Evolutionary conservation across 2,797 vertebrate genomes (phyloP).

Genomic region (Salarias fasciatus): DNA sequence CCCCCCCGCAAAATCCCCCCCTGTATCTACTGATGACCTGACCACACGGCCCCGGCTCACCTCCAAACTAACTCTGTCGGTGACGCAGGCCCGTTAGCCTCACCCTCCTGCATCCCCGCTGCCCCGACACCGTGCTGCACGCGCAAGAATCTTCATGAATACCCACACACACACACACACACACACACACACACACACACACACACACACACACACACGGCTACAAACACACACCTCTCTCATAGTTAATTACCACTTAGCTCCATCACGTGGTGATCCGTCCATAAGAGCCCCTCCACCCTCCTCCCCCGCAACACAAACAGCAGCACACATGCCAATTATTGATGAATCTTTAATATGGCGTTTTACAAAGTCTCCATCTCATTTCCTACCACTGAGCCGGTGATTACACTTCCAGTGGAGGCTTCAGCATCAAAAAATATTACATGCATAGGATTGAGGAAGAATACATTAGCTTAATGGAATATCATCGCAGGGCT

Average conservation of each 20-base stretch:
- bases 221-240: slow-evolving; percentile 55
- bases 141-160: slow-evolving; percentile 27
- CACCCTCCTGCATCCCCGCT: slow-evolving; percentile 31
- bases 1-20: slow-evolving; percentile 10
- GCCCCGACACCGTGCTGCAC: slow-evolving; percentile 32
- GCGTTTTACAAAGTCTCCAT: slow-evolving; percentile 76
- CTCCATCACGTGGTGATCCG: slow-evolving; percentile 76
- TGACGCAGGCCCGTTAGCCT: slow-evolving; percentile 39
- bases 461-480: slow-evolving; percentile 51
- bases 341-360: slow-evolving; percentile 84
- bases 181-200: slow-evolving; percentile 20
- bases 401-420: slow-evolving; percentile 61
- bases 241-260: slow-evolving; percentile 75
- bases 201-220: slow-evolving; percentile 19
- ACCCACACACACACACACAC: slow-evolving; percentile 18
- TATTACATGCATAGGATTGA: slow-evolving; percentile 13
- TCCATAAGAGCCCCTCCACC: slow-evolving; percentile 61
- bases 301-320: slow-evolving; percentile 67
- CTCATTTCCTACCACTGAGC: slow-evolving; percentile 73
- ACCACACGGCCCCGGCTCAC: slow-evolving; percentile 65
- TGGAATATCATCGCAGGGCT: slow-evolving; percentile 39
- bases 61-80: slow-evolving; percentile 73
- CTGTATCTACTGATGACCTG: slow-evolving; percentile 57
- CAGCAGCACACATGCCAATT: slow-evolving; percentile 80
- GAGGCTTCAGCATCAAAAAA: slow-evolving; percentile 21